Base-by-base conservation (phyloP, 2,888 invertebrate genomes). In the Oscheius sp. region DNA sequence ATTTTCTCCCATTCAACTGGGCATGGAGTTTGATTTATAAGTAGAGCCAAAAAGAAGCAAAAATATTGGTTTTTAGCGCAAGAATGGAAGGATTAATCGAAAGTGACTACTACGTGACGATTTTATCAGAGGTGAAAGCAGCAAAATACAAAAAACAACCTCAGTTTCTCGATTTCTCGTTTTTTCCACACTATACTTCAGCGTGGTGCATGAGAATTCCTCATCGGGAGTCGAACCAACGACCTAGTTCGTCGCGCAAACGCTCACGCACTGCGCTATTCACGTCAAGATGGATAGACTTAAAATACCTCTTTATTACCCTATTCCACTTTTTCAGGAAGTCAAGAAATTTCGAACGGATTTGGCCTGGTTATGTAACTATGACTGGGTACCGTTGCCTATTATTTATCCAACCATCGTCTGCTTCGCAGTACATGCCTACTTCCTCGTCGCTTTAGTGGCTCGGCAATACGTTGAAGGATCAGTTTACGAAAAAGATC, bases 351-450 rank as follows among this genome's bases (percentile, higher is more conserved):
- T 83, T 51, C 78, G 83, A 26, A 80, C 80, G 30, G 78, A 76
- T 50, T 68, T 84, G 5, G 80, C 81, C 12, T 77, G 76, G 73
- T 69, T 84, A 26, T 82, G 82, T 67, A 80, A 80, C 49, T 83
- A 82, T 68, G 84, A 84, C 61, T 84, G 85, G 84, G 75, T 83
- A 6, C 84, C 84, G 2, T 77, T 84, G 26, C 84, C 84, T 1
- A 74, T 84, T 28, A 75, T 82, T 36, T 84, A 84, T 68, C 83
- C 84, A 2, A 84, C 85, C 28, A 82, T 84, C 47, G 82, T 84
- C 32, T 84, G 80, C 59, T 61, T 84, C 2, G 82, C 81, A 12
- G 83, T 83, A 30, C 77, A 83, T 45, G 70, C 66, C 68, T 80
- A 80, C 50, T 80, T 80, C 47, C 70, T 78, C 20, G 80, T 80